Percentiles rank a stretch among this genome's conserved stretches.
These are phyloP conservation scores for Halcyon malimbica DNA, from an alignment of 2,113 vertebrate genomes.

Conservation along the genomic window DNA sequence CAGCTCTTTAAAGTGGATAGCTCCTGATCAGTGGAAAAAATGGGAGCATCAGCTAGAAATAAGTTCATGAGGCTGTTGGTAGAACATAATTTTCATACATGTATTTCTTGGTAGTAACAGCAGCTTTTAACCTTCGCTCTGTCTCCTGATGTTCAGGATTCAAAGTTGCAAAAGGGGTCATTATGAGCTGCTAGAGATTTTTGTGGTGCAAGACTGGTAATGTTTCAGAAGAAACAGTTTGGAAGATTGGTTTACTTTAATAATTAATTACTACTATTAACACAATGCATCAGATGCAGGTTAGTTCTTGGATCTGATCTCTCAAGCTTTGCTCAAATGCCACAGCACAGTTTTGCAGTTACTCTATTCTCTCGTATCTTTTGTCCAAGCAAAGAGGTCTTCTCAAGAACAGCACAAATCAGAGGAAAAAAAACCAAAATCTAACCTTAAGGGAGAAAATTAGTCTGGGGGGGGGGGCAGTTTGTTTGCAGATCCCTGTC, in stretches of 20 bases:
- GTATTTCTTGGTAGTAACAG: not conserved
- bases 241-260: slow-evolving; percentile 12
- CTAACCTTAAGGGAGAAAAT: not conserved
- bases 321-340: not conserved
- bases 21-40: not conserved
- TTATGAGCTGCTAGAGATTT: not conserved
- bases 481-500: not conserved
- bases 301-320: slow-evolving; percentile 15
- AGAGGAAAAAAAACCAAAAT: not conserved
- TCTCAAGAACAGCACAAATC: not conserved
- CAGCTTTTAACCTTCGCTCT: not conserved
- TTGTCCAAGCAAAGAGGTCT: not conserved
- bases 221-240: slow-evolving; percentile 10
- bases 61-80: not conserved
- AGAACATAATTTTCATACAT: not conserved
- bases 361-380: not conserved
- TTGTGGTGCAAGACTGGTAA: not conserved
- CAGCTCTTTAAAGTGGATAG: not conserved
- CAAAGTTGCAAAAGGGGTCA: not conserved
- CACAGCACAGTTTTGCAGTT: not conserved
- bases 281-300: not conserved
- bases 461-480: not conserved
- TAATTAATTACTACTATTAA: slow-evolving; percentile 23
- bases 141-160: not conserved
- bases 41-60: not conserved